Conservation (phyloP, 2,888 invertebrate genomes). For the Melanargia galathea region DNA sequence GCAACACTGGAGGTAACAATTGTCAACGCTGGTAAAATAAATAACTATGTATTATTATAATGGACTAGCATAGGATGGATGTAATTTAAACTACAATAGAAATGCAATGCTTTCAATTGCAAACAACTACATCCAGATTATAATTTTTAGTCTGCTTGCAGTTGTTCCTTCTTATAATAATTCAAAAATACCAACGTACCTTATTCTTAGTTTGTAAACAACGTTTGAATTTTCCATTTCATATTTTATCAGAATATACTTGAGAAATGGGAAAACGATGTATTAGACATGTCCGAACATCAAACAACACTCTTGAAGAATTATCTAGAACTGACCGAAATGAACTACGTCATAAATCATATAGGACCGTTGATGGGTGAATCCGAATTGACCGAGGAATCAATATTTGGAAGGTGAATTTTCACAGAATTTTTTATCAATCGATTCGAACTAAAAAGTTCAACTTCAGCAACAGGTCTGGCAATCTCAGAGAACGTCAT, state of each 20-base stretch:
- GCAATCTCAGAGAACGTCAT: too few relatives aligned
- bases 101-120: too few relatives aligned
- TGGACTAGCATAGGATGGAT: too few relatives aligned
- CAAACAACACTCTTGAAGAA: constrained; percentile 54
- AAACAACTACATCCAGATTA: too few relatives aligned
- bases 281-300: constrained; percentile 57
- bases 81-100: too few relatives aligned
- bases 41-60: too few relatives aligned
- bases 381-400: constrained; percentile 50
- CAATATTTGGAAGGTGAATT: constrained; percentile 43
- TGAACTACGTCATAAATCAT: constrained; percentile 59
- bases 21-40: background rate
- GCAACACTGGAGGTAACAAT: constrained; percentile 86
- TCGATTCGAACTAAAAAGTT: too few relatives aligned
- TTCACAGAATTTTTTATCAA: background rate
- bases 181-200: too few relatives aligned
- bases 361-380: constrained; percentile 65
- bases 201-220: too few relatives aligned
- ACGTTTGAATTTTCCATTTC: background rate
- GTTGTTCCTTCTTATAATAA: too few relatives aligned
- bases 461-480: too few relatives aligned
- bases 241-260: constrained; percentile 50
- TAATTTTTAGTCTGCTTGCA: too few relatives aligned
- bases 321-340: constrained; percentile 59
- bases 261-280: constrained; percentile 64